These are phyloP conservation scores for Aplodontia rufa DNA, from an alignment of 2,113 vertebrate species.

Conservation along the genomic window DNA sequence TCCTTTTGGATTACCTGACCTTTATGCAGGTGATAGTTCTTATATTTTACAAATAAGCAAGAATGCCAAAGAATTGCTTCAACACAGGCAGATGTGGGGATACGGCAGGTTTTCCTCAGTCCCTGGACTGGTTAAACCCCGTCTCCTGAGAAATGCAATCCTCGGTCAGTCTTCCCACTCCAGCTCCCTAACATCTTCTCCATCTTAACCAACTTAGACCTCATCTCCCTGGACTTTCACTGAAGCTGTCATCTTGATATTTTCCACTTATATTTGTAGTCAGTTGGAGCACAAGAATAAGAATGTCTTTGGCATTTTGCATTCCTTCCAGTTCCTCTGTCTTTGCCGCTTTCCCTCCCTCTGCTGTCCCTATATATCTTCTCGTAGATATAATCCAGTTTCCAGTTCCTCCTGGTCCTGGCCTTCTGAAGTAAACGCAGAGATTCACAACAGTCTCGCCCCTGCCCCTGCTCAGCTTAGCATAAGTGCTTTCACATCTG, in stretches of 20 bases:
- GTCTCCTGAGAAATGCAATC: not conserved
- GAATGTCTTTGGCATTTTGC: not conserved
- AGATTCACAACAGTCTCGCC: not conserved
- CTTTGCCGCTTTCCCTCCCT: not conserved
- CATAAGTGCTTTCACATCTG: not conserved
- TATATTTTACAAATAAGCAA: not conserved
- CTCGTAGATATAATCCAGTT: not conserved
- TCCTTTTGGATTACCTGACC: not conserved
- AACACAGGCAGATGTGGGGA: not conserved
- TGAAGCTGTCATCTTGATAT: not conserved
- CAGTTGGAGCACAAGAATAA: not conserved
- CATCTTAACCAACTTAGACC: not conserved
- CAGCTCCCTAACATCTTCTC: not conserved
- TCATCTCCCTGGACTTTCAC: not conserved
- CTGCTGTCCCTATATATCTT: not conserved
- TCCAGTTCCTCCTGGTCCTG: not conserved
- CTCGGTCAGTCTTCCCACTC: not conserved
- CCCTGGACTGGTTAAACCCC: not conserved
- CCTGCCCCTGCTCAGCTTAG: not conserved
- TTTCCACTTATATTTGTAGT: not conserved
- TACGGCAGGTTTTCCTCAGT: not conserved
- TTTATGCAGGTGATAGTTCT: not conserved
- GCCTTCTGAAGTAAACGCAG: not conserved
- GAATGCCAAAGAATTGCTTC: not conserved
- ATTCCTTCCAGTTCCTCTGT: not conserved